These are phyloP conservation scores for Tursiops truncatus DNA, from an alignment of 2,113 vertebrate genomes.

Conservation along the genomic window DNA sequence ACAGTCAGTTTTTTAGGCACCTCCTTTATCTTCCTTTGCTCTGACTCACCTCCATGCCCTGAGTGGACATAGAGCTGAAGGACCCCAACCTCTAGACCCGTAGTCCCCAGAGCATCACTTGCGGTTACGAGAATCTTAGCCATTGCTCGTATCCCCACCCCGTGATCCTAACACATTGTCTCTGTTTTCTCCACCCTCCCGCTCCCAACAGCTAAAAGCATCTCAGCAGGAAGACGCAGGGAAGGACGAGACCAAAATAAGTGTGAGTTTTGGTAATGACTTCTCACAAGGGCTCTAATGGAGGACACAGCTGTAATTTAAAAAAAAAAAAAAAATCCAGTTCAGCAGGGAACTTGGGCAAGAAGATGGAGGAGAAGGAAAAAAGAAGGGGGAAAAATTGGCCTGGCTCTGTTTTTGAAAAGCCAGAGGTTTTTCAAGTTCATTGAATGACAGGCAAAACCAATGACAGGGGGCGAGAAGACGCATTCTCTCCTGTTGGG, in stretches of 20 bases:
- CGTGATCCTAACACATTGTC: conserved; percentile 62
- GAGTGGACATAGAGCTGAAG: background rate
- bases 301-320: conserved; percentile 2
- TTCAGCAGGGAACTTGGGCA: background rate
- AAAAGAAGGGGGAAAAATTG: background rate
- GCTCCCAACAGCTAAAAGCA: conserved; percentile 85
- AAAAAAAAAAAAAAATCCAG: background rate
- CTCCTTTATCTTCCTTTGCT: background rate
- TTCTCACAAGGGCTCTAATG: background rate
- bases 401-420: conserved; percentile 47
- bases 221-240: conserved; percentile 87
- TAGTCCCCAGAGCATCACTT: background rate
- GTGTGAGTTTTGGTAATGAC: conserved; percentile 89
- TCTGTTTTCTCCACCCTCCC: conserved; percentile 42
- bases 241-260: conserved; percentile 96
- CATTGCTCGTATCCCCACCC: background rate
- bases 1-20: fast-evolving
- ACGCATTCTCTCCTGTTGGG: background rate
- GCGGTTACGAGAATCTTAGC: background rate
- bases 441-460: conserved; percentile 60
- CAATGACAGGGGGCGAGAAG: conserved; percentile 58
- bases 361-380: conserved; percentile 38
- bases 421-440: conserved; percentile 68
- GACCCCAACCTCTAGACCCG: background rate
- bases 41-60: background rate